Percentiles rank a stretch among this genome's conserved stretches.
phyloP scores from a whole-genome alignment of 2,113 vertebrate species.

The Apteryx mantelli region DNA sequence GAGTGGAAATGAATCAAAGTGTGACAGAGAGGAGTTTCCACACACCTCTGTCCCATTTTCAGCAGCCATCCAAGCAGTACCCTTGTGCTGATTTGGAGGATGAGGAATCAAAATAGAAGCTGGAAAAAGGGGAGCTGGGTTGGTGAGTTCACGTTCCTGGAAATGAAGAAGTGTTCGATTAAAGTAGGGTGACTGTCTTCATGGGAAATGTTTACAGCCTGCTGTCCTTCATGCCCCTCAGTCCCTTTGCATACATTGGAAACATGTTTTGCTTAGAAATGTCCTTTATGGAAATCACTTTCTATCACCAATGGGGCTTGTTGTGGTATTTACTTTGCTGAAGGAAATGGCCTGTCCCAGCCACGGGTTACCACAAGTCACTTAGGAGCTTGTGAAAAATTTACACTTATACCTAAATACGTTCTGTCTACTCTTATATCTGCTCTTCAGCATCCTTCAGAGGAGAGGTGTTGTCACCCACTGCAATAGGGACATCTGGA shows the following conservation, averaged over 20 bases:
- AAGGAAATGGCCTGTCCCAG: neutral
- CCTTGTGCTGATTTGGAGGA: neutral
- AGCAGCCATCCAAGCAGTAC: neutral
- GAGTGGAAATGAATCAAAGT: neutral
- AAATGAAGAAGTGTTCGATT: neutral
- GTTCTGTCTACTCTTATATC: neutral
- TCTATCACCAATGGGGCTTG: neutral
- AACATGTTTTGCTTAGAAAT: neutral
- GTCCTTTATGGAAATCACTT: neutral
- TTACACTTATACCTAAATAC: neutral
- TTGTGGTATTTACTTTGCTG: neutral
- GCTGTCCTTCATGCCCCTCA: fast-evolving
- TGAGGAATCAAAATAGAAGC: neutral
- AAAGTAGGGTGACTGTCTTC: neutral
- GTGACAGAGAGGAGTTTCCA: neutral
- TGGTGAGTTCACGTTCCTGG: neutral
- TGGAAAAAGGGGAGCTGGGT: neutral
- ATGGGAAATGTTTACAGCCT: fast-evolving
- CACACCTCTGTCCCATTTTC: neutral
- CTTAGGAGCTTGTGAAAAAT: neutral
- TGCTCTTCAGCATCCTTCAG: neutral
- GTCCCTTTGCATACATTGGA: neutral
- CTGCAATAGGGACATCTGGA: neutral
- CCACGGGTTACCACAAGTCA: neutral
- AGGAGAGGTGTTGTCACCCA: neutral